These are phyloP conservation scores for Tolmerus cingulatus DNA, from an alignment of 2,888 invertebrate species.

Conservation along the genomic window DNA sequence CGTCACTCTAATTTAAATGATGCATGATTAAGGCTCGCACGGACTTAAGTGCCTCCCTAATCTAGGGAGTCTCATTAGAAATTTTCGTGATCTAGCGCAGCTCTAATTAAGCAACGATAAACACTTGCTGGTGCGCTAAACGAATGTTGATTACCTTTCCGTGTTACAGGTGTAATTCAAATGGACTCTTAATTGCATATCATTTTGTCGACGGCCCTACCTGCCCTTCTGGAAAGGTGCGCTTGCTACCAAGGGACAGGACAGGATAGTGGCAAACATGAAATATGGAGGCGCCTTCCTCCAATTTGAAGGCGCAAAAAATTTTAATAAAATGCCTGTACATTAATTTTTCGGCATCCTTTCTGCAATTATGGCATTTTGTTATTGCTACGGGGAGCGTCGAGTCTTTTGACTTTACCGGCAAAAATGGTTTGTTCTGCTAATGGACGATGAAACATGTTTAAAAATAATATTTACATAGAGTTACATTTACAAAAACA, in stretches of 20 bases:
- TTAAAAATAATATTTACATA: neutral
- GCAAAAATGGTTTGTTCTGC: neutral
- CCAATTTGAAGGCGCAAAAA: neutral
- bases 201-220: neutral
- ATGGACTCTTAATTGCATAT: slow-evolving; percentile 35
- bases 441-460: neutral
- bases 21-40: neutral
- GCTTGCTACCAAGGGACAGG: neutral
- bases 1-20: neutral
- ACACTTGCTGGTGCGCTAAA: slow-evolving; percentile 26
- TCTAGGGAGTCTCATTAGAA: neutral
- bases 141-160: slow-evolving; percentile 32
- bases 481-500: neutral
- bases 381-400: neutral
- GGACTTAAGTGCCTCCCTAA: neutral
- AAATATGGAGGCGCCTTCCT: neutral
- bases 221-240: neutral
- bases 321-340: neutral
- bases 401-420: neutral
- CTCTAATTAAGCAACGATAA: slow-evolving; percentile 24
- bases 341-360: neutral
- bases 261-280: neutral
- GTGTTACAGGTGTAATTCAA: slow-evolving; percentile 35
- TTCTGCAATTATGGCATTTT: neutral
- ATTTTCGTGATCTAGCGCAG: neutral